These are phyloP conservation scores for Ptychochromis oligacanthus DNA, from an alignment of 2,113 vertebrate species.

Conservation along the genomic window DNA sequence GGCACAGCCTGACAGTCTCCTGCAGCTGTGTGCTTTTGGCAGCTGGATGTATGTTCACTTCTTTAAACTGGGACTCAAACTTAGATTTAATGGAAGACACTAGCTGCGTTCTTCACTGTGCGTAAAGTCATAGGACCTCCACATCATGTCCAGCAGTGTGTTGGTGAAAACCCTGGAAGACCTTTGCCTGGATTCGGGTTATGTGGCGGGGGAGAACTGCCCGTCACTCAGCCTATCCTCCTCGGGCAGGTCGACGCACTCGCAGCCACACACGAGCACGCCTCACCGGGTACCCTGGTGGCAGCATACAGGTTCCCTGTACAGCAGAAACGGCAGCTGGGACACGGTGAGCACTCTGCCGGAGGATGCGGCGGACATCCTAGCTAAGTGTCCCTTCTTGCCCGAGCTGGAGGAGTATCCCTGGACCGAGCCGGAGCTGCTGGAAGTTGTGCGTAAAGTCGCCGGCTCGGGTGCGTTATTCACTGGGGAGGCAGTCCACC, in stretches of 20 bases:
- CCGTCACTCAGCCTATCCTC: slow-evolving; percentile 90
- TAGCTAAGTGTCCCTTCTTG: slow-evolving; percentile 87
- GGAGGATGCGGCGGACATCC: slow-evolving; percentile 88
- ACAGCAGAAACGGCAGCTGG: slow-evolving; percentile 93
- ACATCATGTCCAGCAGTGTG: slow-evolving; percentile 84
- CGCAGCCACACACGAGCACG: slow-evolving; percentile 80
- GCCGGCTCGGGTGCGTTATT: slow-evolving; percentile 70
- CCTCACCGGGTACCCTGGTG: slow-evolving; percentile 85
- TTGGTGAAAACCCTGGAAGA: slow-evolving; percentile 89
- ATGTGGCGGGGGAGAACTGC: slow-evolving; percentile 88
- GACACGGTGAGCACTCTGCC: slow-evolving; percentile 91
- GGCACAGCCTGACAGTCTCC: background rate
- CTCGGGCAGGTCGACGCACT: slow-evolving; percentile 82
- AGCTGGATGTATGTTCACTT: too few relatives aligned
- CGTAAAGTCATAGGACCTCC: background rate
- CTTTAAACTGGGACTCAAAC: background rate
- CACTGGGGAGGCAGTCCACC: slow-evolving; percentile 80
- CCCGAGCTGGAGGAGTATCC: slow-evolving; percentile 94
- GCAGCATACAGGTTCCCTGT: slow-evolving; percentile 87
- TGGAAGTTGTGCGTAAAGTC: slow-evolving; percentile 81
- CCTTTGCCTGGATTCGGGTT: slow-evolving; percentile 92
- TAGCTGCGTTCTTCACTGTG: background rate
- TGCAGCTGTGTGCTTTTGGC: background rate
- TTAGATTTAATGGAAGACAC: background rate
- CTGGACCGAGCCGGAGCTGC: slow-evolving; percentile 89